Percentiles rank a stretch among this genome's conserved stretches.
Conservation (phyloP, 2,797 vertebrate species). For the Lepidocolaptes lacrymiger region DNA sequence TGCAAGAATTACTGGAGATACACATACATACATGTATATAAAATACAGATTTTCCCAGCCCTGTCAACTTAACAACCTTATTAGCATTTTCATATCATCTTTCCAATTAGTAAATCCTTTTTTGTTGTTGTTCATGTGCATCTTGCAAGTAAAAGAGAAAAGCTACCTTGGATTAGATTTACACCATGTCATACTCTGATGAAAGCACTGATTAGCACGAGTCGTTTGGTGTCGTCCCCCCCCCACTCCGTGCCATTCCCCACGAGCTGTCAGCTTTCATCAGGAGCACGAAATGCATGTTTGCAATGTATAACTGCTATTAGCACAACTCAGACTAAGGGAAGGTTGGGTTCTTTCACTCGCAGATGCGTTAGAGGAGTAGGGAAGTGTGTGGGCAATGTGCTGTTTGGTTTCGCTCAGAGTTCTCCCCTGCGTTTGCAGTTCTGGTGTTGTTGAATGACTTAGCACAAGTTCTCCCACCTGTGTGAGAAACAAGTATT, state of each 20-base stretch:
- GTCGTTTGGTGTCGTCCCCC: neutral
- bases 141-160: slow-evolving; percentile 28
- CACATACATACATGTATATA: neutral
- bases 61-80: slow-evolving; percentile 49
- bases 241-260: neutral
- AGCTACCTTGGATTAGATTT: neutral
- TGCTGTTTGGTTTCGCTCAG: neutral
- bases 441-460: neutral
- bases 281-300: slow-evolving; percentile 7
- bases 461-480: slow-evolving; percentile 22
- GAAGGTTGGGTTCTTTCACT: neutral
- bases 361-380: neutral
- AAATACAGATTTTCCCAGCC: slow-evolving; percentile 36
- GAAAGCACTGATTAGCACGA: slow-evolving; percentile 15
- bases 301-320: neutral
- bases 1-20: slow-evolving; percentile 27
- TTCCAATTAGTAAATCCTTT: slow-evolving; percentile 34
- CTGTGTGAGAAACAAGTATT: slow-evolving; percentile 39
- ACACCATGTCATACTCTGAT: neutral
- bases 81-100: slow-evolving; percentile 67
- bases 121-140: neutral
- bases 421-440: slow-evolving; percentile 17
- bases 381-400: slow-evolving; percentile 34
- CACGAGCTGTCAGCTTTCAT: slow-evolving; percentile 27
- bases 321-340: neutral